Evolutionary conservation across 2,888 invertebrate species (phyloP).

Genomic region (Andricus quercusramuli): DNA sequence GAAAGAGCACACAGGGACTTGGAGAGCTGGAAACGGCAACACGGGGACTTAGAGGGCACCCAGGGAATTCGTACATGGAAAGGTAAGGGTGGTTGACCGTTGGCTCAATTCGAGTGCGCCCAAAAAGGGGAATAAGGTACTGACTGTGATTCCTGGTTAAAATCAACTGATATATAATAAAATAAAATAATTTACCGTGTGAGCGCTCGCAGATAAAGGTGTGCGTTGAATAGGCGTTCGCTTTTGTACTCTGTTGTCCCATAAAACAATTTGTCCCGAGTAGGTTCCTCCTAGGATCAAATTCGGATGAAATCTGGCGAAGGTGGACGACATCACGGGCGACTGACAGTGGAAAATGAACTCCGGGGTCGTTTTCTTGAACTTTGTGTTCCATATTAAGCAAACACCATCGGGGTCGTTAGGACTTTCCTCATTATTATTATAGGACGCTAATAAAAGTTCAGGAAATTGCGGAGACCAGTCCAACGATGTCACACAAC

Average conservation of each 20-base stretch:
- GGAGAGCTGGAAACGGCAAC: too few species aligned
- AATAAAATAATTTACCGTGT: constrained; percentile 87
- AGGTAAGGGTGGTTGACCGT: too few species aligned
- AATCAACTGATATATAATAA: not conserved
- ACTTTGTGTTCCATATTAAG: constrained; percentile 99
- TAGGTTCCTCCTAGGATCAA: constrained; percentile 98
- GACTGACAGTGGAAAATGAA: constrained; percentile 99
- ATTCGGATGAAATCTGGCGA: constrained; percentile 98
- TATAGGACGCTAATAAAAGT: constrained; percentile 95
- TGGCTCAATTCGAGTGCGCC: too few species aligned
- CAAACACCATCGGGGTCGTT: constrained; percentile 99
- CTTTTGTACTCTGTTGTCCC: constrained; percentile 99
- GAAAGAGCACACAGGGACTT: too few species aligned
- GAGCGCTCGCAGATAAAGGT: constrained; percentile 96
- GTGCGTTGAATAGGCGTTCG: constrained; percentile 98
- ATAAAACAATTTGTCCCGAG: constrained; percentile 98
- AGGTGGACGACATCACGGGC: constrained; percentile 96
- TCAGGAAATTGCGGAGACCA: constrained; percentile 98
- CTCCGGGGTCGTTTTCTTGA: constrained; percentile 97
- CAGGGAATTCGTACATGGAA: too few species aligned
- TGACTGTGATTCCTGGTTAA: not conserved
- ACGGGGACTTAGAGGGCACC: too few species aligned
- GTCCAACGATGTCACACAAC: constrained; percentile 96
- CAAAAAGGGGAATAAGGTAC: too few species aligned
- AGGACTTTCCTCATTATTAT: constrained; percentile 95